Percentiles rank a stretch among this genome's conserved stretches.
Conservation (phyloP, 1,140 invertebrate species). For the Euura lappo region DNA sequence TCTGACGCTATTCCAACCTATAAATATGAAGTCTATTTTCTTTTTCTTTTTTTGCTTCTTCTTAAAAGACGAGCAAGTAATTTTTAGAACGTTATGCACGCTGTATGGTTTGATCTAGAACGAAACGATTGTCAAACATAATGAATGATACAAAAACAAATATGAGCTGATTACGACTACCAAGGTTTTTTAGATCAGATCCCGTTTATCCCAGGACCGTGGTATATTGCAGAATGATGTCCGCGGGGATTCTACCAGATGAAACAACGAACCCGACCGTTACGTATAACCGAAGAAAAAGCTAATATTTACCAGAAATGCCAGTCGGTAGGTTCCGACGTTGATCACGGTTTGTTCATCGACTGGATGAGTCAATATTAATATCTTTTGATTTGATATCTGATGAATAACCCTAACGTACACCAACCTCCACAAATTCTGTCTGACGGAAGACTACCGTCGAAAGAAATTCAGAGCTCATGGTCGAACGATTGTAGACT, state of each 20-base stretch:
- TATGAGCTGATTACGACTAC: too few relatives aligned
- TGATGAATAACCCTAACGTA: too few relatives aligned
- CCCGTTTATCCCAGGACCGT: slow-evolving; percentile 27
- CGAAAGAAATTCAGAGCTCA: too few relatives aligned
- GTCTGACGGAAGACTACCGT: too few relatives aligned
- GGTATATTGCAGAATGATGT: slow-evolving; percentile 19
- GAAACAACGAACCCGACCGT: background rate
- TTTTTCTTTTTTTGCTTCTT: slow-evolving; percentile 32
- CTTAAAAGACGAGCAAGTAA: too few relatives aligned
- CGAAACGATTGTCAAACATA: too few relatives aligned
- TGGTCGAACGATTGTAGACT: too few relatives aligned
- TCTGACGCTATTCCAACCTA: slow-evolving; percentile 23
- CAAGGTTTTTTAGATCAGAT: too few relatives aligned
- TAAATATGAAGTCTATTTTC: slow-evolving; percentile 15
- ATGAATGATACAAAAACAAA: too few relatives aligned
- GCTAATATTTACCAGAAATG: background rate
- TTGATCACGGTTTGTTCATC: background rate
- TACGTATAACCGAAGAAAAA: background rate
- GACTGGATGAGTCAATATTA: background rate
- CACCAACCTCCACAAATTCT: too few relatives aligned
- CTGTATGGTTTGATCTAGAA: too few relatives aligned
- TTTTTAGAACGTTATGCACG: too few relatives aligned
- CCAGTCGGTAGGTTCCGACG: background rate
- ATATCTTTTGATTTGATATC: background rate
- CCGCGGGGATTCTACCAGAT: background rate